Base-by-base conservation (phyloP, 2,888 invertebrate genomes). In the Sepioteuthis lessoniana region DNA sequence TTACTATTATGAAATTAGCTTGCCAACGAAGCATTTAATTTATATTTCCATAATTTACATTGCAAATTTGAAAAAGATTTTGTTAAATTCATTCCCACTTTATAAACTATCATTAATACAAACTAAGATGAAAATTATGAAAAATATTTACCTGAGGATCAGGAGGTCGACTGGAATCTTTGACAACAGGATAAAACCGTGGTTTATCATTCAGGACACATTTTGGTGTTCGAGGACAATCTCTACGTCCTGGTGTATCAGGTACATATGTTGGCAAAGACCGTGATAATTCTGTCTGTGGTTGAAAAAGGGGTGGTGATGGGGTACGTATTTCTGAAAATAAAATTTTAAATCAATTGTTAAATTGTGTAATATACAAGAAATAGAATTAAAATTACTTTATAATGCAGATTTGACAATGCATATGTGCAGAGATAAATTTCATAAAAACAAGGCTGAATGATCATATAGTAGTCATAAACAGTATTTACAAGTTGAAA, bases 101-200 rank as follows among this genome's bases (percentile, higher is more conserved):
- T 19, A 76, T 16, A 5, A 55, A 55, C 7, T 55, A 21, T 25
- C 3, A 19, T 50, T 50, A 50, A 50, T 50, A 47, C 46, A 10
- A 47, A 47, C 16, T 47, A 47, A 76, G n/a, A 90, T 35, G 35
- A 46, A 28, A 38, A 8, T 76, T 16, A 3, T 60, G 5, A 16
- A 31, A 31, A n/a, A 37, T 28, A 91, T 94, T 31, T 93, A 97
- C 97, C 96, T 97, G 96, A 94, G 97, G 97, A 95, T 97, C 97
- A 60, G 95, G 96, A 8, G 96, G 97, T 95, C 96, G 94, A 98
- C 95, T 96, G 90, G 96, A 95, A 94, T 98, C 98, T 97, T 99
- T 99, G 95, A 98, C 98, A 19, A 99, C 99, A 0, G 99, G 99
- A 97, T 99, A 99, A 98, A 99, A 99, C 94, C 99, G 98, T 19